A percentile compares a stretch with the other conserved stretches of the same genome.
phyloP scores from a whole-genome alignment of 2,888 invertebrate species.

The Diabrotica balteata region DNA sequence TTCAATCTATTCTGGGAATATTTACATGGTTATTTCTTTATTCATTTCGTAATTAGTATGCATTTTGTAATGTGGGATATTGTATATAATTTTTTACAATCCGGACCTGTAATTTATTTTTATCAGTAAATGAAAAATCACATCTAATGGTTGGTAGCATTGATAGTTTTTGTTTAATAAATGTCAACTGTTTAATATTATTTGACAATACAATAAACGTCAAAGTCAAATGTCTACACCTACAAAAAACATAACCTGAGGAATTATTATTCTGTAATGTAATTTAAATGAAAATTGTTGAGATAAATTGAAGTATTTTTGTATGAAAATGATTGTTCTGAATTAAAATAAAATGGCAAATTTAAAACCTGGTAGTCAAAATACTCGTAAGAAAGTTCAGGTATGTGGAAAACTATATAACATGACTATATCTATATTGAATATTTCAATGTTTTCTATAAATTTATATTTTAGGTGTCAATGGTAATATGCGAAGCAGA shows the following conservation, averaged over 20 bases:
- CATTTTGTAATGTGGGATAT: too few species aligned
- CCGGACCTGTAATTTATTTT: too few species aligned
- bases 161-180: too few species aligned
- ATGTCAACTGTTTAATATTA: too few species aligned
- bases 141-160: too few species aligned
- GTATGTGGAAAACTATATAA: slow-evolving; percentile 42
- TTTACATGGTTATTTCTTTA: too few species aligned
- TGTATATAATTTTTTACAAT: too few species aligned
- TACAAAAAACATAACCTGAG: slow-evolving; percentile 23
- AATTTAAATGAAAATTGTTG: not conserved
- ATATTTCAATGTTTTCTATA: slow-evolving; percentile 12
- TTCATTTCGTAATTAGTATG: too few species aligned
- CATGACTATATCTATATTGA: not conserved
- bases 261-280: not conserved
- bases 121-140: too few species aligned
- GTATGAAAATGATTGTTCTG: slow-evolving; percentile 16
- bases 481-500: slow-evolving; percentile 97
- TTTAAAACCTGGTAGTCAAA: slow-evolving; percentile 56
- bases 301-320: slow-evolving; percentile 8
- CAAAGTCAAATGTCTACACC: not conserved
- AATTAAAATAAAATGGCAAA: slow-evolving; percentile 51
- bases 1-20: too few species aligned
- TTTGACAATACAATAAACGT: too few species aligned
- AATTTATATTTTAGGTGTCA: slow-evolving; percentile 75
- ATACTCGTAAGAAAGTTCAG: slow-evolving; percentile 59